phyloP scores from a whole-genome alignment of 2,888 invertebrate species.

The Maniola hyperantus region DNA sequence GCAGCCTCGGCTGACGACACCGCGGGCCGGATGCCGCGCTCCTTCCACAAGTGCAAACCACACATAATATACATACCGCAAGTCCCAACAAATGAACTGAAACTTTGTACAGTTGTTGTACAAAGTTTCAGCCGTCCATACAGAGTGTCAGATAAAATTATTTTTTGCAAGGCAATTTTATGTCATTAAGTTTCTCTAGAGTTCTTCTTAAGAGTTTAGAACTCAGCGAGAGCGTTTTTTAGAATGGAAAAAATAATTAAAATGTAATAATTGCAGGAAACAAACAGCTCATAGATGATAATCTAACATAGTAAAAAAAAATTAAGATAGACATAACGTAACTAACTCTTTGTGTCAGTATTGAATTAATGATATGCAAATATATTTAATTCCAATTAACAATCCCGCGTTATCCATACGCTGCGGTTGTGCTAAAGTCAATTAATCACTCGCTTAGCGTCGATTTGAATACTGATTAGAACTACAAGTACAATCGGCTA shows the following conservation, averaged over 20 bases:
- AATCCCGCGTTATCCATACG: constrained; percentile 37
- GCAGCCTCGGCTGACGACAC: too few species aligned
- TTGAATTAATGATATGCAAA: constrained; percentile 37
- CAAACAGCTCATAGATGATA: neutral
- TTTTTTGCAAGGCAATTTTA: too few species aligned
- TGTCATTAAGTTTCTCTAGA: too few species aligned
- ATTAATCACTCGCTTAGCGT: constrained; percentile 75
- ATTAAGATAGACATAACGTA: constrained; percentile 3
- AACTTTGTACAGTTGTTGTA: too few species aligned
- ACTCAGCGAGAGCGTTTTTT: neutral
- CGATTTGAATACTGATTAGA: constrained; percentile 76
- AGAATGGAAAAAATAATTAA: neutral
- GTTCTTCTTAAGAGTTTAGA: too few species aligned
- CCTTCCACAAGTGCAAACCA: too few species aligned
- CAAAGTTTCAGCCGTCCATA: too few species aligned
- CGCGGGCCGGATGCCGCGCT: too few species aligned
- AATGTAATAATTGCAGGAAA: neutral
- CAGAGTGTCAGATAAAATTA: too few species aligned
- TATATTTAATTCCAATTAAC: constrained; percentile 40
- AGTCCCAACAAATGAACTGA: too few species aligned
- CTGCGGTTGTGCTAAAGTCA: constrained; percentile 58
- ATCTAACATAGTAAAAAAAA: constrained; percentile 12
- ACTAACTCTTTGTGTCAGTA: constrained; percentile 18
- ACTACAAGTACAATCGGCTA: constrained; percentile 51
- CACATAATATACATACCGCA: too few species aligned